Percentiles rank a stretch among this genome's conserved stretches.
These are phyloP conservation scores for Cryptotis parvus DNA, from an alignment of 2,113 vertebrate genomes.

Conservation along the genomic window DNA sequence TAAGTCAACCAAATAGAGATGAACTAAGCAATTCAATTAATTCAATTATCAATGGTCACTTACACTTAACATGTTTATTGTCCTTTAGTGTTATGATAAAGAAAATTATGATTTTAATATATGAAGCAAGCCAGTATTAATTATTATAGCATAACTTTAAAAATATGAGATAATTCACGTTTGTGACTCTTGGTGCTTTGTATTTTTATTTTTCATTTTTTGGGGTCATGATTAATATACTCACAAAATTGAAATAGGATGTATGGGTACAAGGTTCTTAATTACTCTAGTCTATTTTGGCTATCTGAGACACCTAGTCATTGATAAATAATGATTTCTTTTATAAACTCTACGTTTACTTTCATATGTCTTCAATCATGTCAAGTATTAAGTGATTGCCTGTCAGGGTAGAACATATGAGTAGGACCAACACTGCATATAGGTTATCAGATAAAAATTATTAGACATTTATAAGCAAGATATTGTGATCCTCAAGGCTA, in stretches of 20 bases:
- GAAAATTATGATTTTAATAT: neutral
- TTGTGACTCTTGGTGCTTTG: neutral
- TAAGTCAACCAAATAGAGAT: neutral
- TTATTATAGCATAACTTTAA: neutral
- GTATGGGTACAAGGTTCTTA: no score
- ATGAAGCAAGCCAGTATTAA: neutral
- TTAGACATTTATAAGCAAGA: neutral
- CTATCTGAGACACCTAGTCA: no score
- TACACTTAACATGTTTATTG: neutral
- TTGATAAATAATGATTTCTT: neutral
- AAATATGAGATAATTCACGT: neutral
- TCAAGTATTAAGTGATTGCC: neutral
- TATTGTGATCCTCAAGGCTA: neutral
- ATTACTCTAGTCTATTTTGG: no score
- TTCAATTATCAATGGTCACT: neutral
- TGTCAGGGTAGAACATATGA: neutral
- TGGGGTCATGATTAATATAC: neutral
- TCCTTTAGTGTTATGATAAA: neutral
- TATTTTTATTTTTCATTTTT: neutral
- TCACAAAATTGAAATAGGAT: neutral
- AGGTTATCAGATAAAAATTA: neutral
- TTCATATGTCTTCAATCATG: neutral
- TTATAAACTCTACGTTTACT: constrained; percentile 6
- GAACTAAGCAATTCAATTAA: neutral
- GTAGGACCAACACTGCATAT: neutral